phyloP scores from a whole-genome alignment of 2,888 invertebrate genomes.

The Frankliniella intonsa region DNA sequence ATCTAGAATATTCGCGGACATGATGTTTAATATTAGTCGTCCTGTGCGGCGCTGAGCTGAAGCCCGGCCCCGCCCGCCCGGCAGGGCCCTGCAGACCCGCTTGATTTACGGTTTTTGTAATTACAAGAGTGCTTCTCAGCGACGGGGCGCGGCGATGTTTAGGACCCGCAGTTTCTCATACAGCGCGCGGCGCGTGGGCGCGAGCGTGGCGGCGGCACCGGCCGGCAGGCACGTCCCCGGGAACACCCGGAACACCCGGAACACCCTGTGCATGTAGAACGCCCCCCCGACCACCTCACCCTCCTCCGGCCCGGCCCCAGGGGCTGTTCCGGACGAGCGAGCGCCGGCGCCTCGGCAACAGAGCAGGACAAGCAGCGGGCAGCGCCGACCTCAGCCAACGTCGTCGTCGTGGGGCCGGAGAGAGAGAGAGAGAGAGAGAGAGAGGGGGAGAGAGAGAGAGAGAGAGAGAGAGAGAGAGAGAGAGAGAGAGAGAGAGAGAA shows the following conservation, averaged over 20 bases:
- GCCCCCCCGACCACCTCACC: too few species aligned
- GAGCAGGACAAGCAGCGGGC: neutral
- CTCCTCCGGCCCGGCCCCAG: too few species aligned
- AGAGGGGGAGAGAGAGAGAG: neutral
- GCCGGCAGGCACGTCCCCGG: too few species aligned
- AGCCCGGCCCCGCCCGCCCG: neutral
- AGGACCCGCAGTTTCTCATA: neutral
- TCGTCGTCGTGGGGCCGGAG: neutral
- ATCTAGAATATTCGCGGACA: neutral
- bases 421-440: neutral
- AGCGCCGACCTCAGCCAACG: neutral
- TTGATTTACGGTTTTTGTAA: constrained; percentile 19
- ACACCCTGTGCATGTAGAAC: too few species aligned
- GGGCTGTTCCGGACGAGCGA: too few species aligned
- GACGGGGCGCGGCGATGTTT: neutral
- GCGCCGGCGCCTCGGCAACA: too few species aligned
- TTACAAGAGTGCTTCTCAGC: constrained; percentile 4
- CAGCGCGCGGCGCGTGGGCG: neutral
- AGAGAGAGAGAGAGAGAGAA: neutral
- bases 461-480: neutral
- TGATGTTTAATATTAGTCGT: constrained; percentile 10
- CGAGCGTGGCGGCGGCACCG: neutral
- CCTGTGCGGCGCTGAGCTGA: neutral
- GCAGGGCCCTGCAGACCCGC: neutral
- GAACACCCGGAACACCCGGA: too few species aligned